Base-by-base conservation (phyloP, 1,140 invertebrate genomes). In the Drosophila pandora region DNA sequence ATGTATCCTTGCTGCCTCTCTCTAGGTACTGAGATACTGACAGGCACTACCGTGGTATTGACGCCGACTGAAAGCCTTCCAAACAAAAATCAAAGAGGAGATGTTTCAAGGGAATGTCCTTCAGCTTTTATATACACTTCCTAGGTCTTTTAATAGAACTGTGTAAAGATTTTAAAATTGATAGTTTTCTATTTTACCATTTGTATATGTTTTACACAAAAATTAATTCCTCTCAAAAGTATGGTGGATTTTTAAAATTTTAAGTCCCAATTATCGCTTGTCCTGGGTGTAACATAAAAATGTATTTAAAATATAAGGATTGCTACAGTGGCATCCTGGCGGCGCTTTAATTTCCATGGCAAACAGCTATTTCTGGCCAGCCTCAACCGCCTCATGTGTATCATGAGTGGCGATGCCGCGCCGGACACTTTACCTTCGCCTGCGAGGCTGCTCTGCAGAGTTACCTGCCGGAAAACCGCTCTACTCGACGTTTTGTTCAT, bases 31-130 rank as follows among this genome's bases (percentile, higher is more conserved):
- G 12, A 13, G 12, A 34, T 21, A 5, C 61, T 37, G 62, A 30
- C 62, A 60, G 61, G 21, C 55, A 49, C 28, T 45, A 61, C 61
- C 60, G 52, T 62, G 60, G 37, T 34, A 52, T 53, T 41, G 25
- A 67, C 30, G 34, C 23, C 21, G 43, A 49, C 10, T 3, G 25
- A 23, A 63, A 43, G 30, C 17, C 37, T 8, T 8, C 30, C 30
- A 32, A 32, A 32, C 10, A 10, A n/a, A 37, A 37, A 37, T 10
- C 12, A 12, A 37, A 37, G 3, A 12, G 34, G 12, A 10, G 3
- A 37, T 10, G 10, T 12, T 12, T 12, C 12, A 3, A 4, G 41
- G 6, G 8, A 2, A 43, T 13, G 41, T 37, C 10, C 10, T 37
- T 37, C 10, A 12, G 12, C 34, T 37, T 37, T 37, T 37, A 10